These are phyloP conservation scores for Megaleporinus macrocephalus DNA, from an alignment of 2,113 vertebrate species.

Conservation along the genomic window DNA sequence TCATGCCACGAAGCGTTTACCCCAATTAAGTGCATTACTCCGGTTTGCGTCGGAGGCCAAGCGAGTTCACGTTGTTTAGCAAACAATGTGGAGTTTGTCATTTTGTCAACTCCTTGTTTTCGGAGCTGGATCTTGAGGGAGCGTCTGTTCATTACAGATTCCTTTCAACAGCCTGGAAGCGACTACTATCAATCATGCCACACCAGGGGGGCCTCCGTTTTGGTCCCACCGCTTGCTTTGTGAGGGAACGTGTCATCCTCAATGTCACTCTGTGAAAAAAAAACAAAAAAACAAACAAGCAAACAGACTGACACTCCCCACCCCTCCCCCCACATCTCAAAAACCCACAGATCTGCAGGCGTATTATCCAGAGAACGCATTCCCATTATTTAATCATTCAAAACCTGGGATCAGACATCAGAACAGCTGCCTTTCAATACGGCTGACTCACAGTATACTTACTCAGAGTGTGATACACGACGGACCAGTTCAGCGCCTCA, in stretches of 20 bases:
- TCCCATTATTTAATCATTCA: slow-evolving; percentile 32
- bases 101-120: slow-evolving; percentile 40
- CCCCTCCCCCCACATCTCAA: background rate
- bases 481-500: background rate
- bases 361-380: slow-evolving; percentile 2
- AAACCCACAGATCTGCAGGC: slow-evolving; percentile 30
- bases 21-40: slow-evolving; percentile 19
- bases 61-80: background rate
- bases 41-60: background rate
- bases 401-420: slow-evolving; percentile 17
- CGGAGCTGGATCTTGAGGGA: slow-evolving; percentile 23
- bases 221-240: slow-evolving; percentile 42
- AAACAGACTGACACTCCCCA: background rate
- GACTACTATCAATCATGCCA: slow-evolving; percentile 47
- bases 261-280: slow-evolving; percentile 41
- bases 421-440: slow-evolving; percentile 21
- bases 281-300: slow-evolving; percentile 15
- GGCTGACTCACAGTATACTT: slow-evolving; percentile 16
- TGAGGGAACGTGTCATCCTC: slow-evolving; percentile 46
- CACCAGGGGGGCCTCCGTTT: slow-evolving; percentile 30
- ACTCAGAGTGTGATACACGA: background rate
- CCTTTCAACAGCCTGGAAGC: slow-evolving; percentile 29
- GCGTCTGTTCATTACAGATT: slow-evolving; percentile 47
- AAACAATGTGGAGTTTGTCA: slow-evolving; percentile 27
- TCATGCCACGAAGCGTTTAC: background rate